These are phyloP conservation scores for Euclidia mi DNA, from an alignment of 2,888 invertebrate species.

Conservation along the genomic window DNA sequence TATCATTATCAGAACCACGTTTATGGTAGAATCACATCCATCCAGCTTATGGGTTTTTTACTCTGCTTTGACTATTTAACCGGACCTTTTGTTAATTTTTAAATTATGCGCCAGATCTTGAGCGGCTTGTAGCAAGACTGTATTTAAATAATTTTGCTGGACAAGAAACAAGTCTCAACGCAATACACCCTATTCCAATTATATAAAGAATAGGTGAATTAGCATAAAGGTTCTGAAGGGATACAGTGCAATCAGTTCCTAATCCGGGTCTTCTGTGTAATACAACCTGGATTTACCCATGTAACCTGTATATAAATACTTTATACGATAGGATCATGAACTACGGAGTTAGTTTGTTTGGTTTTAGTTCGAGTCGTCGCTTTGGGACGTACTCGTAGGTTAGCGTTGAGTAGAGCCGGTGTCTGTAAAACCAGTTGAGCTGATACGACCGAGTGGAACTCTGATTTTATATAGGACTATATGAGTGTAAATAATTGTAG, in stretches of 20 bases:
- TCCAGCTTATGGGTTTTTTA: no score
- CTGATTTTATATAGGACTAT: no score
- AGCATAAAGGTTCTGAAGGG: constrained; percentile 18
- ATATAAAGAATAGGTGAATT: constrained; percentile 3
- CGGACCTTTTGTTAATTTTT: no score
- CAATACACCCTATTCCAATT: background rate
- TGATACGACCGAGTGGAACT: background rate
- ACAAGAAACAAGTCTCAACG: background rate
- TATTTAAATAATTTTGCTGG: no score
- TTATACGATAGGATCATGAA: background rate
- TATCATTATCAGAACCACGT: no score
- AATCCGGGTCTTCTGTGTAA: constrained; percentile 12
- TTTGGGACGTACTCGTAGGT: background rate
- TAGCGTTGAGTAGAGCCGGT: background rate
- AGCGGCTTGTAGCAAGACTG: no score
- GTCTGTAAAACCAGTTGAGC: background rate
- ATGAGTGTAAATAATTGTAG: no score
- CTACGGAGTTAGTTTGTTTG: background rate
- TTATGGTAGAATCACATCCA: no score
- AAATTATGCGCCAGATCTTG: no score
- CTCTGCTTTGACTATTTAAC: no score
- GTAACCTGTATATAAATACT: background rate
- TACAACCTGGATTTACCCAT: background rate
- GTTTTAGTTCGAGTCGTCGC: background rate
- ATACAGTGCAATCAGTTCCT: constrained; percentile 12